Percentiles rank a stretch among this genome's conserved stretches.
These are phyloP conservation scores for Oreochromis niloticus DNA, from an alignment of 2,113 vertebrate species.

Conservation along the genomic window DNA sequence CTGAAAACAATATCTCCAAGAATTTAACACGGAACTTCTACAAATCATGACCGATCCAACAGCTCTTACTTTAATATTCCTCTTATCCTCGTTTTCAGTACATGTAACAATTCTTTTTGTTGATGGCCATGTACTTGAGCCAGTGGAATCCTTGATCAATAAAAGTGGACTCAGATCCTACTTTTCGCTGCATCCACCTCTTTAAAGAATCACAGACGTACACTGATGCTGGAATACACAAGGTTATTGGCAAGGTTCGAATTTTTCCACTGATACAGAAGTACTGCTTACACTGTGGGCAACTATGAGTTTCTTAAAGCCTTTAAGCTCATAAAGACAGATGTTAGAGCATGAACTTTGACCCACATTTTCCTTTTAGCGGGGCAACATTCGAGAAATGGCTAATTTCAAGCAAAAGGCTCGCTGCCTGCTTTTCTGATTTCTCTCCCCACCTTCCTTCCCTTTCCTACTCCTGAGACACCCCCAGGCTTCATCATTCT, in stretches of 20 bases:
- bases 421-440: background rate
- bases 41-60: background rate
- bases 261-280: background rate
- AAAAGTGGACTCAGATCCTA: background rate
- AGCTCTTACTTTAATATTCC: background rate
- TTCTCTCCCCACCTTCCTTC: background rate
- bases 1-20: background rate
- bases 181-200: background rate
- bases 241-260: background rate
- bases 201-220: background rate
- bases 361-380: background rate
- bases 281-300: background rate
- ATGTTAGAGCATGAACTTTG: background rate
- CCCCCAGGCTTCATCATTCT: conserved; percentile 28
- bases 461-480: background rate
- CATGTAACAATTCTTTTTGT: background rate
- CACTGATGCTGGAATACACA: background rate
- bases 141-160: background rate
- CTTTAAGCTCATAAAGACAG: background rate
- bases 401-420: background rate
- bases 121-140: background rate
- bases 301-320: background rate
- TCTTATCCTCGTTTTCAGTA: background rate
- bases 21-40: background rate
- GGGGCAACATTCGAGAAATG: background rate